Evolutionary conservation across 1,140 invertebrate genomes (phyloP).

Genomic region (Chrysopa pallens): DNA sequence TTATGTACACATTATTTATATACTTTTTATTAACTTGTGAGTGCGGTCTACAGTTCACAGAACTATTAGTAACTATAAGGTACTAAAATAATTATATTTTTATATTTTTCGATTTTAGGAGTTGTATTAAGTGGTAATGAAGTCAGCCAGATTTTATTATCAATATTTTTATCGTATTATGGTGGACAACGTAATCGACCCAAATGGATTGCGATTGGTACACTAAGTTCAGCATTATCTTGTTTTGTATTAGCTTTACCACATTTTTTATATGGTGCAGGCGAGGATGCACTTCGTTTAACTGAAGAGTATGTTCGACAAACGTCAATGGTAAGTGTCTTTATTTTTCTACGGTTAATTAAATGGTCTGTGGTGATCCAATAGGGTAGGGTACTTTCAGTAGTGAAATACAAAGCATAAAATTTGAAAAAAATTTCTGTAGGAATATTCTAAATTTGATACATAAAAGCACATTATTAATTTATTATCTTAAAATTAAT

Average conservation of each 20-base stretch:
- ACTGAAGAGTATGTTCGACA: conserved; percentile 21
- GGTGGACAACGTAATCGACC: conserved; percentile 38
- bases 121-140: conserved; percentile 14
- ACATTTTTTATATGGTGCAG: conserved; percentile 47
- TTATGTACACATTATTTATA: too few relatives aligned
- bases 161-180: conserved; percentile 35
- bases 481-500: too few relatives aligned
- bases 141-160: conserved; percentile 24
- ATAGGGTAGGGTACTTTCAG: too few relatives aligned
- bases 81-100: too few relatives aligned
- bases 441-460: too few relatives aligned
- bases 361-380: too few relatives aligned
- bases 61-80: too few relatives aligned
- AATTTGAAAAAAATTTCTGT: too few relatives aligned
- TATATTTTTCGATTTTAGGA: background rate
- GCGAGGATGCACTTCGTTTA: conserved; percentile 27
- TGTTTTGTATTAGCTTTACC: conserved; percentile 44
- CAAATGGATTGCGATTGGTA: conserved; percentile 38
- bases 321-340: background rate
- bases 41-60: too few relatives aligned
- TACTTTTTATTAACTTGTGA: too few relatives aligned
- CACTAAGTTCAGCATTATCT: conserved; percentile 23
- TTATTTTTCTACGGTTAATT: background rate
- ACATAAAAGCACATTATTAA: too few relatives aligned
- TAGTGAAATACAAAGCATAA: too few relatives aligned